phyloP scores from a whole-genome alignment of 2,113 vertebrate genomes.

The Saimiri boliviensis region DNA sequence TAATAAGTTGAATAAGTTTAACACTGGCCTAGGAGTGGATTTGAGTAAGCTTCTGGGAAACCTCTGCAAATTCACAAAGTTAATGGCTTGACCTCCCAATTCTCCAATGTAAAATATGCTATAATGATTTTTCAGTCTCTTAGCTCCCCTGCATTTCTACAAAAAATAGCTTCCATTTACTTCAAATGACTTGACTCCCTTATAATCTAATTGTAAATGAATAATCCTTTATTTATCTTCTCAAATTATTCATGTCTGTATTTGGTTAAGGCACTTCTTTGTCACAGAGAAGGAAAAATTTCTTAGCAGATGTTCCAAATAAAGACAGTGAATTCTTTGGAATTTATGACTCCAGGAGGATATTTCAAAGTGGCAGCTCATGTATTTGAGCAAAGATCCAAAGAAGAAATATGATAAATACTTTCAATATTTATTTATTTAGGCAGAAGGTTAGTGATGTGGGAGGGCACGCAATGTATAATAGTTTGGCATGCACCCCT shows the following conservation, averaged over 20 bases:
- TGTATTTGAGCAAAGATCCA: constrained; percentile 50
- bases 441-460: constrained; percentile 20
- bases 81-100: constrained; percentile 82
- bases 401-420: constrained; percentile 33
- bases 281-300: constrained; percentile 50
- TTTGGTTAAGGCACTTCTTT: neutral
- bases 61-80: constrained; percentile 81
- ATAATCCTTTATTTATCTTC: constrained; percentile 72
- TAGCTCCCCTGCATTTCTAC: constrained; percentile 60
- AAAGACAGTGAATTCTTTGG: constrained; percentile 51
- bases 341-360: constrained; percentile 48
- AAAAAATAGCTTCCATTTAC: constrained; percentile 67
- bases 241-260: constrained; percentile 33
- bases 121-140: constrained; percentile 79
- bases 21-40: constrained; percentile 73
- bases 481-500: neutral
- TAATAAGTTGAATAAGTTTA: constrained; percentile 80
- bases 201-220: constrained; percentile 79
- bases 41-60: constrained; percentile 84
- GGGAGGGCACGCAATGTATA: neutral
- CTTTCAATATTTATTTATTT: neutral
- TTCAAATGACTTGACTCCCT: constrained; percentile 69
- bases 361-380: constrained; percentile 55
- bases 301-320: constrained; percentile 23
- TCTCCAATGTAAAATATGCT: constrained; percentile 82